Evolutionary conservation across 2,113 vertebrate genomes (phyloP).

Genomic region (Poeciliopsis turrubarensis): DNA sequence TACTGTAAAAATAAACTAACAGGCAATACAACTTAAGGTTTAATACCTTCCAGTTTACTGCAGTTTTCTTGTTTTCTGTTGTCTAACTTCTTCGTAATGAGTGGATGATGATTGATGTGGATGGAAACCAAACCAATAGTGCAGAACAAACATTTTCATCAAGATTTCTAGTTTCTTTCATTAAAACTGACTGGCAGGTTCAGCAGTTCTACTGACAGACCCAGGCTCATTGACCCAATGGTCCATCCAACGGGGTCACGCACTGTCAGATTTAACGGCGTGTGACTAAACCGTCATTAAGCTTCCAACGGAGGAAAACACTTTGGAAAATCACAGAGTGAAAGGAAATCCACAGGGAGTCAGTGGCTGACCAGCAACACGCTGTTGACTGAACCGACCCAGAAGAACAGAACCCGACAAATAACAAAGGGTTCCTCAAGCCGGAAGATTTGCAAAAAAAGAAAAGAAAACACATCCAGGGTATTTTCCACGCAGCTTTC

Average conservation of each 20-base stretch:
- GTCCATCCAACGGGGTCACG: background rate
- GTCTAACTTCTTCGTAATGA: too few species aligned
- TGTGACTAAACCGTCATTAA: background rate
- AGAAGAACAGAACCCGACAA: background rate
- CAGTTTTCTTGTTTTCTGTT: too few species aligned
- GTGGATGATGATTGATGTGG: background rate
- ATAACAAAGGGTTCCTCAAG: background rate
- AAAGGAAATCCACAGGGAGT: background rate
- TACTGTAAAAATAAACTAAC: too few species aligned
- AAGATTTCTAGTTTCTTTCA: background rate
- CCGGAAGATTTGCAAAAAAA: background rate
- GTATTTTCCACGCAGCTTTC: background rate
- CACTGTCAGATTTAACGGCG: background rate
- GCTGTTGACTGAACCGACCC: background rate
- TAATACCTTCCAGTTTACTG: too few species aligned
- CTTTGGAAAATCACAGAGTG: background rate
- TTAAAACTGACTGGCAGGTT: background rate
- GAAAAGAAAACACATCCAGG: too few species aligned
- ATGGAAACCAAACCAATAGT: background rate
- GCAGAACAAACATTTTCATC: background rate
- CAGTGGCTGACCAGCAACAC: background rate
- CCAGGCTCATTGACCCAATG: background rate
- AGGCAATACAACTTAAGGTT: too few species aligned
- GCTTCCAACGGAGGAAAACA: background rate
- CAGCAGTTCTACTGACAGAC: background rate